These are phyloP conservation scores for Empidonax alnorum DNA, from an alignment of 2,113 vertebrate genomes.

Conservation along the genomic window DNA sequence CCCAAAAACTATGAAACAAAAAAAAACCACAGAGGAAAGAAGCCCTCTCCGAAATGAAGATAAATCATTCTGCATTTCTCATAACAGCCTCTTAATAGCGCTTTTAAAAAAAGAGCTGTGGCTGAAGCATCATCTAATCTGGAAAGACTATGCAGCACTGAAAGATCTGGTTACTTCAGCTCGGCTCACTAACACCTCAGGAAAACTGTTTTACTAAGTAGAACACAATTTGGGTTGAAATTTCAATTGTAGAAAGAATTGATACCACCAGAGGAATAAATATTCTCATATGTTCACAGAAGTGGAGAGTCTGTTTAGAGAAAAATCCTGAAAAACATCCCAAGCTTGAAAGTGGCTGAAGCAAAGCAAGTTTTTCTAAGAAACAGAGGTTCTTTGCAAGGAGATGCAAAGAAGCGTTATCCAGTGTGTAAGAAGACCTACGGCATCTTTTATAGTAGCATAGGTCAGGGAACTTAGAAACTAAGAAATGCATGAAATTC, in stretches of 20 bases:
- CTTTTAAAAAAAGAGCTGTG: not conserved
- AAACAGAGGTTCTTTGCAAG: not conserved
- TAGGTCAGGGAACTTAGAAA: not conserved
- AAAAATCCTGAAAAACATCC: not conserved
- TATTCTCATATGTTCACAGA: not conserved
- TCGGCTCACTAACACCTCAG: not conserved
- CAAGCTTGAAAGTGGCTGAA: not conserved
- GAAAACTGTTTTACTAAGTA: not conserved
- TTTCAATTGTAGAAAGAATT: not conserved
- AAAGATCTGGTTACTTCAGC: not conserved
- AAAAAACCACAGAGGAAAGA: not conserved
- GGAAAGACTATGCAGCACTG: not conserved
- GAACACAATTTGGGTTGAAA: not conserved
- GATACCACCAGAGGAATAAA: not conserved
- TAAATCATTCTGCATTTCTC: not conserved
- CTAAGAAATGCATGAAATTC: not conserved
- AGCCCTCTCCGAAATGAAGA: not conserved
- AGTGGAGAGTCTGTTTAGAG: not conserved
- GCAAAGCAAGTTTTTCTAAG: not conserved
- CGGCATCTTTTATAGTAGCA: not conserved
- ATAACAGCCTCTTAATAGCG: not conserved
- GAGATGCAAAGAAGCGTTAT: not conserved
- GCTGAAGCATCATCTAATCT: not conserved
- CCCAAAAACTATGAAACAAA: not conserved
- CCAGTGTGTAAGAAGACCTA: not conserved